Base-by-base conservation (phyloP, 1,140 invertebrate genomes). In the Campoletis sonorensis region DNA sequence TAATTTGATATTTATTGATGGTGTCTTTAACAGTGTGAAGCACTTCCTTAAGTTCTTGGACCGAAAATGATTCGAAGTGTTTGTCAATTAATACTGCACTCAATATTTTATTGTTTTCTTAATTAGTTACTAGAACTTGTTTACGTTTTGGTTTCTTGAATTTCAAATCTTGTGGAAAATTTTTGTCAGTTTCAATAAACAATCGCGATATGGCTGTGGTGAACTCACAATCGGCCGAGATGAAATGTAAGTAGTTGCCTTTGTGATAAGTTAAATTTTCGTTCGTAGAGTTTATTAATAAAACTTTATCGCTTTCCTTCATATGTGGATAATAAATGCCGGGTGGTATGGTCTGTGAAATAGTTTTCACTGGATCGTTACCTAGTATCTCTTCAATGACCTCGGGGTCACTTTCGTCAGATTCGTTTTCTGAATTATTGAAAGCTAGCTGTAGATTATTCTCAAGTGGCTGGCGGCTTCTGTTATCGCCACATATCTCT, bases 251-350 rank as follows among this genome's bases (percentile, higher is more conserved):
- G 30, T 78, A 78, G 33, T 78, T 78, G n/a, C 30, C 49, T 23
- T 61, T 54, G 51, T 61, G 58, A 61, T 80, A 80, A n/a, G 79
- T 80, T 10, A 80, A 40, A 72, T 80, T 80, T 73, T 80, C 79
- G 23, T 80, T 80, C 8, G 79, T 72, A 13, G 21, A 1, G 37
- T 54, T n/a, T 2, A 80, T 58, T 37, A 54, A 16, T 54, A 73
- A 8, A 27, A 0, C 30, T 80, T 58, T 33, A 0, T 16, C 33
- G 21, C 23, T 23, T n/a, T 80, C 26, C 8, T 33, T 49, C 54
- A 80, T 80, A 13, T 73, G 27, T 2, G 68, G 79, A 37, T 33
- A 80, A 40, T 54, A 37, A 0, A 80, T 16, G 5, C 58, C 79
- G 21, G 67, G 37, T 30, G 49, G 26, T 70, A 30, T 8, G 11